These are phyloP conservation scores for Caenorhabditis sp. DNA, from an alignment of 2,888 invertebrate genomes.

Conservation along the genomic window DNA sequence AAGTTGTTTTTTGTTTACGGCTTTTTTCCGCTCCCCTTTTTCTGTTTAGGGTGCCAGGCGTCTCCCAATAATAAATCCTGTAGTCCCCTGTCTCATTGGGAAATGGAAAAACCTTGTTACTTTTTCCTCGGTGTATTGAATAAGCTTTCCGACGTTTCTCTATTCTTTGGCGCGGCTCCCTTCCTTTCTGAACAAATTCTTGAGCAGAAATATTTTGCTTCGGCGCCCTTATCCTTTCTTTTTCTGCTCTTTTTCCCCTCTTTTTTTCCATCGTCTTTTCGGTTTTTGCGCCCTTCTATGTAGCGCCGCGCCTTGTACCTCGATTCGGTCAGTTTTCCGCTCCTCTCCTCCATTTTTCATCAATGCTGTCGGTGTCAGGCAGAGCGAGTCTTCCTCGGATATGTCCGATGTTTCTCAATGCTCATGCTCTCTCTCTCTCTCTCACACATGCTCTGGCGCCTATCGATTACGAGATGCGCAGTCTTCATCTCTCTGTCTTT, in stretches of 20 bases:
- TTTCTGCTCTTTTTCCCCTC: constrained; percentile 2
- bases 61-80: neutral
- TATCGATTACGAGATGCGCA: constrained; percentile 49
- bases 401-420: constrained; percentile 1
- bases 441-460: constrained; percentile 22
- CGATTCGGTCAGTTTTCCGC: neutral
- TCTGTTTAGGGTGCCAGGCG: neutral
- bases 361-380: constrained; percentile 28
- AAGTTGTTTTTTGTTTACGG: constrained; percentile 57
- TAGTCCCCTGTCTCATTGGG: neutral
- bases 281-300: constrained; percentile 10
- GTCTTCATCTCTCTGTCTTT: neutral
- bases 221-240: constrained; percentile 7
- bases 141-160: neutral
- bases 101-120: neutral
- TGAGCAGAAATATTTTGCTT: neutral
- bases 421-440: neutral
- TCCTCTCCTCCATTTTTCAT: neutral
- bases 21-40: neutral
- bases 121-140: neutral
- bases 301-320: constrained; percentile 9
- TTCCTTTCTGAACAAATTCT: neutral
- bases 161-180: constrained; percentile 2
- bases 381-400: neutral
- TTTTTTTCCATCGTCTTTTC: neutral